These are phyloP conservation scores for Belgica antarctica DNA, from an alignment of 2,888 invertebrate species.

Conservation along the genomic window DNA sequence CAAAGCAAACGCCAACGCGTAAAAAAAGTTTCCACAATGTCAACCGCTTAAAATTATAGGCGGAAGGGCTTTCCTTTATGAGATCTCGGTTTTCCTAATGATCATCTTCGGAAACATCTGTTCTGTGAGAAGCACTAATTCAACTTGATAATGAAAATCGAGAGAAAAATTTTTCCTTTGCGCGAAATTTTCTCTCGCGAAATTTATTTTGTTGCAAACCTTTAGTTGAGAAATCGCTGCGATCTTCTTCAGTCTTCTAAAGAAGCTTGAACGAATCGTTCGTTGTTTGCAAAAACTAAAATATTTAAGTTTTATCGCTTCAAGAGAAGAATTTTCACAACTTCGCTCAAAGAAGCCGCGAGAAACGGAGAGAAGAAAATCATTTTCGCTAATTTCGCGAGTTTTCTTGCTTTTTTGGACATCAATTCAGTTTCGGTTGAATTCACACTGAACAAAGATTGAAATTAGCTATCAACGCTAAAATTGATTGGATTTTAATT, in stretches of 20 bases:
- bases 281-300: slow-evolving; percentile 11
- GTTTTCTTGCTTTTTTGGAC: slow-evolving; percentile 41
- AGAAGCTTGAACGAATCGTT: slow-evolving; percentile 22
- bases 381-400: slow-evolving; percentile 24
- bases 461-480: neutral
- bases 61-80: slow-evolving; percentile 28
- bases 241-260: slow-evolving; percentile 33
- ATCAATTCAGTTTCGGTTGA: slow-evolving; percentile 40
- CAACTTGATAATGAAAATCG: slow-evolving; percentile 2
- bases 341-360: slow-evolving; percentile 5
- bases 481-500: neutral
- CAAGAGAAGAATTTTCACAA: neutral
- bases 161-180: slow-evolving; percentile 10
- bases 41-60: neutral
- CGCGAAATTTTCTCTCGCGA: slow-evolving; percentile 24
- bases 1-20: no score
- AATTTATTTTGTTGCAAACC: slow-evolving; percentile 23
- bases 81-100: neutral
- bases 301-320: slow-evolving; percentile 27
- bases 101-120: slow-evolving; percentile 24
- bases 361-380: slow-evolving; percentile 26
- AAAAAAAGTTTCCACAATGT: slow-evolving; percentile 19
- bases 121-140: neutral
- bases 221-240: slow-evolving; percentile 10
- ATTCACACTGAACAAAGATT: slow-evolving; percentile 24